Evolutionary conservation across 2,888 invertebrate genomes (phyloP).

Genomic region (Ophioninae sp.): DNA sequence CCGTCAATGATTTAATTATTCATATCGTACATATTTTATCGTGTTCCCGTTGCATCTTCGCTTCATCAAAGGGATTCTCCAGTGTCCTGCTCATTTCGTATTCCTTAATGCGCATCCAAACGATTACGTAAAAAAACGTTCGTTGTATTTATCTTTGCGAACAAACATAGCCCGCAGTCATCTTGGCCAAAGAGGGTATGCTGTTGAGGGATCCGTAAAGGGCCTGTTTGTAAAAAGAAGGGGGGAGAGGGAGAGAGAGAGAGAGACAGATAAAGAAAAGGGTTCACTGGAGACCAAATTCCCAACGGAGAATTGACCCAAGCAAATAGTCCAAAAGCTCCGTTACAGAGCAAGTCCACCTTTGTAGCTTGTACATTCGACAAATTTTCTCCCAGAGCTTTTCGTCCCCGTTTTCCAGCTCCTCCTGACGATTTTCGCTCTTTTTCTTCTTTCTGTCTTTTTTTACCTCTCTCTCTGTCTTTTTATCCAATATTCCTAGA

Average conservation of each 20-base stretch:
- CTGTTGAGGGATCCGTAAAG: conserved; percentile 27
- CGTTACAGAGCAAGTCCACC: conserved; percentile 35
- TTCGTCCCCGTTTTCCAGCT: neutral
- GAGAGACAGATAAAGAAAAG: conserved; percentile 5
- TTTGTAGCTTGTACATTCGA: neutral
- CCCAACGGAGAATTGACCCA: conserved; percentile 36
- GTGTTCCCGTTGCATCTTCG: neutral
- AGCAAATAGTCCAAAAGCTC: conserved; percentile 40
- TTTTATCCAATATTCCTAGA: conserved; percentile 35
- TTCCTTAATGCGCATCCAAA: conserved; percentile 20
- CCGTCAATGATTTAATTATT: neutral
- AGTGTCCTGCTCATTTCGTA: conserved; percentile 15
- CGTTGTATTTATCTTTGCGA: conserved; percentile 17
- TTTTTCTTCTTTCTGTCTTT: conserved; percentile 6
- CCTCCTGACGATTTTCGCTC: neutral
- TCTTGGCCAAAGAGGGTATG: neutral
- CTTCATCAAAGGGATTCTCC: conserved; percentile 7
- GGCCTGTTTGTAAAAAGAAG: conserved; percentile 7
- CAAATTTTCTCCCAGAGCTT: conserved; percentile 28
- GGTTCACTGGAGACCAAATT: conserved; percentile 18
- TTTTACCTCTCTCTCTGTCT: neutral
- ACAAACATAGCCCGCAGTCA: conserved; percentile 17
- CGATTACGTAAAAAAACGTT: conserved; percentile 31
- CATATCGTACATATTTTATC: neutral
- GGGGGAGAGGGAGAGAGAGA: neutral